Evolutionary conservation across 2,888 invertebrate species (phyloP), one percentile per base, ranked within the genome.

Genomic region (Quadroppia sp.): DNA sequence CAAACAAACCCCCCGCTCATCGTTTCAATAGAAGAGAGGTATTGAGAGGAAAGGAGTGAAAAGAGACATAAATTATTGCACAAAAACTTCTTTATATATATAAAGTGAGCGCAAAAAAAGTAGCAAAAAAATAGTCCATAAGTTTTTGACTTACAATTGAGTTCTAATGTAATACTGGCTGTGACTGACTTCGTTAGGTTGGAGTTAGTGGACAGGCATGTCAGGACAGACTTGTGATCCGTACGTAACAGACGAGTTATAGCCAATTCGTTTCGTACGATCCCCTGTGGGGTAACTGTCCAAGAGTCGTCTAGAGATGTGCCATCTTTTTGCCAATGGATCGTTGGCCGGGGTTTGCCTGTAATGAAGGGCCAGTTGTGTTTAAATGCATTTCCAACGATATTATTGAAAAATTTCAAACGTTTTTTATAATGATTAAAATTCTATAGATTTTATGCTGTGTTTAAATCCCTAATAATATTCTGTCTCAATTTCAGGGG

Each of bases 211-310:
- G 77, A 91, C 82, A 91, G 90, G 81, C 93, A 93, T 74, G 91
- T 92, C 84, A 92, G 92, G 77, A 91, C 88, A 20, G 91, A 89
- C 79, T 91, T 90, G 80, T 92, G 87, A 85, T 94, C 93, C 72
- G 89, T 88, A 74, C 93, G 86, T 30, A 89, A 88, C 77, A 94
- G 86, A 70, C 89, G 87, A 67, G 88, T 87, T 78, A 92, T 87
- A 81, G 89, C 89, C 79, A 93, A 83, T 75, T 88, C 87, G 85
- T 91, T 92, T 30, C 90, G 88, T 71, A 90, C 89, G 73, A 86
- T 75, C 15, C 78, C 78, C 45, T 77, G 74, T 4, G 75, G 7
- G 23, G 76, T 78, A 6, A 76, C 73, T 13, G 74, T 74, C 50
- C 71, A 78, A 20, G 76, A 75, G 67, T 78, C 77, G 36, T 78